Percentiles rank a stretch among this genome's conserved stretches.
Conservation (phyloP, 2,888 invertebrate species). For the Mythimna albipuncta region DNA sequence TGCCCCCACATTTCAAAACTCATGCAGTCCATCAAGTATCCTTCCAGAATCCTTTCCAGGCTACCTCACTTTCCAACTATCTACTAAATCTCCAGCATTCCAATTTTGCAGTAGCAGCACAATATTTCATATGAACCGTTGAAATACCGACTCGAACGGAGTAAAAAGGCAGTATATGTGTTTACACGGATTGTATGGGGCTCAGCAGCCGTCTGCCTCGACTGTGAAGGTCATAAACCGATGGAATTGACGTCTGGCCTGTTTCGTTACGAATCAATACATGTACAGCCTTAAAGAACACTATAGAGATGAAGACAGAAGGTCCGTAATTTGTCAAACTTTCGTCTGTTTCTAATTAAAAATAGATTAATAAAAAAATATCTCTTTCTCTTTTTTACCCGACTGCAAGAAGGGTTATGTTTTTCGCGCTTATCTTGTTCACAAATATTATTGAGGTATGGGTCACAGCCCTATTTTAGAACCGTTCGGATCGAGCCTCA, state of each 20-base stretch:
- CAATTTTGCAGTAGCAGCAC: not conserved
- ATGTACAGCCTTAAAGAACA: constrained; percentile 32
- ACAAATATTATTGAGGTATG: too few relatives aligned
- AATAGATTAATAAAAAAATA: too few relatives aligned
- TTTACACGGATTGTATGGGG: constrained; percentile 47
- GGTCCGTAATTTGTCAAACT: not conserved
- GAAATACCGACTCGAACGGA: constrained; percentile 24
- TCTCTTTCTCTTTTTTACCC: too few relatives aligned
- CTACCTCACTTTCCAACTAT: constrained; percentile 3
- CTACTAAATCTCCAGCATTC: not conserved
- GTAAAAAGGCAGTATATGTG: constrained; percentile 50
- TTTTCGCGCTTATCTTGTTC: too few relatives aligned
- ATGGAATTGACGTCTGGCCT: constrained; percentile 55
- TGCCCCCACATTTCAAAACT: too few relatives aligned
- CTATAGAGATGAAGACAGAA: constrained; percentile 8
- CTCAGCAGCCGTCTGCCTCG: constrained; percentile 45
- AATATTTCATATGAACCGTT: constrained; percentile 43
- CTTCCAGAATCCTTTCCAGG: not conserved
- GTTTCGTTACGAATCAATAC: constrained; percentile 64
- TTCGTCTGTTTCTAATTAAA: too few relatives aligned
- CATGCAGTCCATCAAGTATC: too few relatives aligned
- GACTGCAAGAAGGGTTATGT: too few relatives aligned
- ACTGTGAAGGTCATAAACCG: constrained; percentile 60
- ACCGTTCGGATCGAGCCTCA: too few relatives aligned
- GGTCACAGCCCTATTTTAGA: too few relatives aligned